phyloP scores from a whole-genome alignment of 2,113 vertebrate species.

The Carettochelys insculpta region DNA sequence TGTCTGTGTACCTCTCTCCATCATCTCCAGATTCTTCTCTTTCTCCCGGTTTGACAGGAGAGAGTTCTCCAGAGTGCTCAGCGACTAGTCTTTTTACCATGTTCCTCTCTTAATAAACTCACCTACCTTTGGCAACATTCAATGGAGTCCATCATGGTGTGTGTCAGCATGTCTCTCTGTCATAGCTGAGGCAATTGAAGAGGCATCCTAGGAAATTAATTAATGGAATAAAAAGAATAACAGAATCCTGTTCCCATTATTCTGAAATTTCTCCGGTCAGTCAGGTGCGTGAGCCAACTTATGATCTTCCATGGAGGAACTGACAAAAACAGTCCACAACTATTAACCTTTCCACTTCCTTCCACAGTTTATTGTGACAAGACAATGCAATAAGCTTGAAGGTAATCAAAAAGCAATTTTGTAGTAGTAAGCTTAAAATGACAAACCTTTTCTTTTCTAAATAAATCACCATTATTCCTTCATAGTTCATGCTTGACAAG shows the following conservation, averaged over 20 bases:
- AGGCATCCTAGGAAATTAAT: conserved; percentile 18
- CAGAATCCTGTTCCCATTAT: not conserved
- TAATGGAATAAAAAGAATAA: conserved; percentile 2
- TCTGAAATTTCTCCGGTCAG: conserved; percentile 27
- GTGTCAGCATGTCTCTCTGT: not conserved
- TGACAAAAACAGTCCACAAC: conserved; percentile 74
- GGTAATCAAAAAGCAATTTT: conserved; percentile 86
- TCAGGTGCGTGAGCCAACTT: conserved; percentile 14
- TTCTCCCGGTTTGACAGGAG: not conserved
- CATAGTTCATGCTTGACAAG: conserved; percentile 78
- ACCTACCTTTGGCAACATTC: not conserved
- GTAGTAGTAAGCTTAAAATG: conserved; percentile 82
- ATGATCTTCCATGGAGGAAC: conserved; percentile 60
- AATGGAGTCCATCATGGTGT: not conserved
- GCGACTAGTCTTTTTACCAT: not conserved
- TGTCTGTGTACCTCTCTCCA: not conserved
- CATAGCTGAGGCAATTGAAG: not conserved
- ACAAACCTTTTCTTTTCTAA: conserved; percentile 84
- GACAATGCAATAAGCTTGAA: conserved; percentile 83
- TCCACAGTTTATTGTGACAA: conserved; percentile 84
- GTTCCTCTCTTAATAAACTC: not conserved
- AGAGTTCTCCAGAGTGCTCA: not conserved
- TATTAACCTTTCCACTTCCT: conserved; percentile 84
- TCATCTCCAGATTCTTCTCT: not conserved
- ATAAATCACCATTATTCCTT: conserved; percentile 85